Evolutionary conservation across 1,140 invertebrate genomes (phyloP).

Genomic region (Brachionus sp.): DNA sequence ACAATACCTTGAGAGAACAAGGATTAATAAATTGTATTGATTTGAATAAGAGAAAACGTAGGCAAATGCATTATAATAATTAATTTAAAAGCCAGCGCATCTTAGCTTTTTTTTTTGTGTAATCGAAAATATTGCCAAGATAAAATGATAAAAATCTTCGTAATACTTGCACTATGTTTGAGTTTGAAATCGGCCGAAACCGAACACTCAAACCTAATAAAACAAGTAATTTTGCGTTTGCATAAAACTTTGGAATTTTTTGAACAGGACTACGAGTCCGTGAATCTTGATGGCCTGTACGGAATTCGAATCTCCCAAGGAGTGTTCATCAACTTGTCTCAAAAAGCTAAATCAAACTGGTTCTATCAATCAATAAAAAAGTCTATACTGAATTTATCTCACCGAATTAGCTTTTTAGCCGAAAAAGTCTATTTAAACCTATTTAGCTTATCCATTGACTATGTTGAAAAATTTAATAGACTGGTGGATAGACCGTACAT

Average conservation of each 20-base stretch:
- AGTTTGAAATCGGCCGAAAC: neutral
- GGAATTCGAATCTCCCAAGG: slow-evolving; percentile 37
- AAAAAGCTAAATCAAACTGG: neutral
- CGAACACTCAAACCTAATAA: neutral
- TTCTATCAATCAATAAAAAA: neutral
- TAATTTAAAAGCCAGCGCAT: neutral
- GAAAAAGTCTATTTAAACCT: neutral
- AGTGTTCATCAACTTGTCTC: neutral
- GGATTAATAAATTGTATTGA: neutral
- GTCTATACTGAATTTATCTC: neutral
- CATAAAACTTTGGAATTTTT: slow-evolving; percentile 18
- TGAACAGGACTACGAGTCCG: neutral
- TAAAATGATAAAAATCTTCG: neutral
- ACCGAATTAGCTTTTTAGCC: neutral
- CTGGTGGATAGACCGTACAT: neutral
- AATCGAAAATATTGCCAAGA: neutral
- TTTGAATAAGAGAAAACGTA: neutral
- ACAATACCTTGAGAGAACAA: neutral
- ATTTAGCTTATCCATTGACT: neutral
- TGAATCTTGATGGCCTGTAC: slow-evolving; percentile 37
- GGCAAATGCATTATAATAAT: neutral
- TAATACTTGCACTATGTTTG: neutral
- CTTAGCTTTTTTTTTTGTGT: neutral
- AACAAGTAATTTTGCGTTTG: neutral
- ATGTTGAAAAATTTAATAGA: neutral